Conservation (phyloP, 2,888 invertebrate genomes). For the Frankliniella fusca region DNA sequence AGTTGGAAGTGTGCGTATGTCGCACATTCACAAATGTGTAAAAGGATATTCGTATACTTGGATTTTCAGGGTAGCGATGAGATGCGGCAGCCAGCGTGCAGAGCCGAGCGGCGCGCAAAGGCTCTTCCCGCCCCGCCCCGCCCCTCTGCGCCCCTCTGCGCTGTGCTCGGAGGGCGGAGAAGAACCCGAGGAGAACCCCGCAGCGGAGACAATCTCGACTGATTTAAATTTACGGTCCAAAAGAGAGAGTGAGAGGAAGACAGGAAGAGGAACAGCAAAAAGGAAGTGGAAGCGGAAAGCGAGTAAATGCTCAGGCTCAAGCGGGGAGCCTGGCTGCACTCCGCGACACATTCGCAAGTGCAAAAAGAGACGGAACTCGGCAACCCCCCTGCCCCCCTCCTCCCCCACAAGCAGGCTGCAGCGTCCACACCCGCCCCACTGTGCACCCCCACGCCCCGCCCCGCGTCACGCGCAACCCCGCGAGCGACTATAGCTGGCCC, state of each 20-base stretch:
- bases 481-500: too few relatives aligned
- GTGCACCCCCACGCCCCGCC: background rate
- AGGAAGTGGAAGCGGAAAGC: too few relatives aligned
- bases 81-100: too few relatives aligned
- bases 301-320: background rate
- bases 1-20: too few relatives aligned
- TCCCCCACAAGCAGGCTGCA: background rate
- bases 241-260: too few relatives aligned
- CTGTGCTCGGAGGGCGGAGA: background rate
- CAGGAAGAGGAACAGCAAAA: background rate
- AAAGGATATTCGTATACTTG: too few relatives aligned
- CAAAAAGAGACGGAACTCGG: background rate
- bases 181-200: background rate
- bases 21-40: too few relatives aligned
- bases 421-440: background rate
- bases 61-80: too few relatives aligned
- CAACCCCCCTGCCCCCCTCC: background rate
- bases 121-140: too few relatives aligned
- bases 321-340: background rate
- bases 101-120: too few relatives aligned
- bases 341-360: background rate
- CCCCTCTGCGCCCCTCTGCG: background rate
- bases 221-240: slow-evolving; percentile 5
- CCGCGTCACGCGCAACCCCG: too few relatives aligned
- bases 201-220: background rate